Conservation (phyloP, 2,113 vertebrate genomes). For the Xyliphius kryptos region DNA sequence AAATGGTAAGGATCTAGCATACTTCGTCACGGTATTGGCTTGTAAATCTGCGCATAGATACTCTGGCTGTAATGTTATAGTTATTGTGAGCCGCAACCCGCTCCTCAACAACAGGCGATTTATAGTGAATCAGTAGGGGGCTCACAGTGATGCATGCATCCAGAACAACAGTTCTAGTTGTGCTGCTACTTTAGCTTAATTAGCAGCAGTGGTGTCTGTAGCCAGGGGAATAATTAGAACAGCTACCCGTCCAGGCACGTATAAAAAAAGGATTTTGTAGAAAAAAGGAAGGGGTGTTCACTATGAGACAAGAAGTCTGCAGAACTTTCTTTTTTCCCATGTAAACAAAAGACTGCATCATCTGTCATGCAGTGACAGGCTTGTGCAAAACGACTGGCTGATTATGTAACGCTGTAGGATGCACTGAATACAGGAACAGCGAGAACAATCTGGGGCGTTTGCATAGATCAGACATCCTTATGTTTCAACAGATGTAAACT, state of each 20-base stretch:
- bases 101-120: no score
- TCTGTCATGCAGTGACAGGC: conserved; percentile 21
- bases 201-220: conserved; percentile 18
- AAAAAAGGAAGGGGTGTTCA: conserved; percentile 3
- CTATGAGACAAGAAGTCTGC: conserved; percentile 21
- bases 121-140: no score
- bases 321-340: neutral
- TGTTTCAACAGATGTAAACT: no score
- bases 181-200: conserved; percentile 31
- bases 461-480: neutral
- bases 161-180: conserved; percentile 18
- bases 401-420: neutral
- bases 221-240: conserved; percentile 34
- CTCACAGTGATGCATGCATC: conserved; percentile 3
- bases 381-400: neutral
- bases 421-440: neutral
- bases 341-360: conserved; percentile 8
- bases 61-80: no score
- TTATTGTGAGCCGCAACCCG: no score
- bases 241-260: conserved; percentile 23
- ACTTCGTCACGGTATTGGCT: no score
- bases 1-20: no score
- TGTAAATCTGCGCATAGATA: no score
- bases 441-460: neutral
- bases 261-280: conserved; percentile 19